phyloP scores from a whole-genome alignment of 2,888 invertebrate genomes.

The Hoplodrina ambigua region DNA sequence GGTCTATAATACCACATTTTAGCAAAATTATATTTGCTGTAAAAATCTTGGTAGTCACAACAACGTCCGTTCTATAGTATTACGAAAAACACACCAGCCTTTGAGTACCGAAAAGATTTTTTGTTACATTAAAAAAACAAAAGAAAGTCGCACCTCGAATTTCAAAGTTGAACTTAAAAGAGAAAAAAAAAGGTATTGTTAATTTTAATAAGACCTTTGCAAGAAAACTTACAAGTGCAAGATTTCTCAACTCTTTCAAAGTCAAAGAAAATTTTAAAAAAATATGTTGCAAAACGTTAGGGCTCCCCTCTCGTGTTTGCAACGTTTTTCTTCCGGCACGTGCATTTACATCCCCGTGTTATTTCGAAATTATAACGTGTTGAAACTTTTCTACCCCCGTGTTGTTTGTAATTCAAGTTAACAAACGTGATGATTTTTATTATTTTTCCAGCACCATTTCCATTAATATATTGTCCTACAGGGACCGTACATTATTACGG shows the following conservation, averaged over 20 bases:
- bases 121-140: not conserved
- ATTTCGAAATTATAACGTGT: not conserved
- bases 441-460: too few relatives aligned
- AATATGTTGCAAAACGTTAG: slow-evolving; percentile 15
- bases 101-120: too few relatives aligned
- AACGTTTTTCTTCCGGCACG: slow-evolving; percentile 12
- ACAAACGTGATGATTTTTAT: not conserved
- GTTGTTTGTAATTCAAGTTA: not conserved
- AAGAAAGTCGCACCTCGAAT: not conserved
- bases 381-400: not conserved
- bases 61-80: too few relatives aligned
- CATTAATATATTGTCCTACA: too few relatives aligned
- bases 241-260: slow-evolving; percentile 31
- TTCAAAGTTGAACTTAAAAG: slow-evolving; percentile 5
- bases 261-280: not conserved
- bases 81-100: not conserved
- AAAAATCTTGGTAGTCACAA: too few relatives aligned
- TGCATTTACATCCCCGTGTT: slow-evolving; percentile 1
- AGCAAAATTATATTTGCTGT: too few relatives aligned
- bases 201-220: not conserved
- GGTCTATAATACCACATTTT: too few relatives aligned
- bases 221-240: slow-evolving; percentile 35
- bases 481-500: too few relatives aligned
- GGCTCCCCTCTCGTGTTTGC: not conserved
- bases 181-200: slow-evolving; percentile 13